Conservation (phyloP, 2,888 invertebrate species). For the Phaonia tiefii region DNA sequence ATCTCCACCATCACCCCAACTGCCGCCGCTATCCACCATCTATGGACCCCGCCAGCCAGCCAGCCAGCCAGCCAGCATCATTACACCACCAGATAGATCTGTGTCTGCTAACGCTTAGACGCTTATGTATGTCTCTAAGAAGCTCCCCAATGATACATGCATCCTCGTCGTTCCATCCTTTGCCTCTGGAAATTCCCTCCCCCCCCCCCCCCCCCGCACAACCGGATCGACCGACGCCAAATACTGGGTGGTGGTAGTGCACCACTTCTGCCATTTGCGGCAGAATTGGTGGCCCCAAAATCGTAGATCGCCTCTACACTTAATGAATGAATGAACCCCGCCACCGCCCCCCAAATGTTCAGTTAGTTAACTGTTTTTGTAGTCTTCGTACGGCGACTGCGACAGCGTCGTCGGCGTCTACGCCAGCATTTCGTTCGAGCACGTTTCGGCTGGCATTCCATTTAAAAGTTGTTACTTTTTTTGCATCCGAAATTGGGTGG, state of each 20-base stretch:
- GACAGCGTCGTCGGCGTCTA: conserved; percentile 49
- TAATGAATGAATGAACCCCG: conserved; percentile 72
- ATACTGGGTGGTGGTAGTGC: conserved; percentile 3
- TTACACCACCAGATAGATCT: too few species aligned
- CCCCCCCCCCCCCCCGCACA: too few species aligned
- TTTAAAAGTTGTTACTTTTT: conserved; percentile 65
- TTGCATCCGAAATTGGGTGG: conserved; percentile 79
- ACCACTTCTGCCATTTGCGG: conserved; percentile 9
- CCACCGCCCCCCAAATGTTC: conserved; percentile 30
- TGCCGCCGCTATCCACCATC: background rate
- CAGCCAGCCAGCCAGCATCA: background rate
- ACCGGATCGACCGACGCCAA: background rate
- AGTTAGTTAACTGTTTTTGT: conserved; percentile 37
- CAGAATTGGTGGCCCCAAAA: background rate
- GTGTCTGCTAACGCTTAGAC: background rate
- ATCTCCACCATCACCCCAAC: conserved; percentile 34
- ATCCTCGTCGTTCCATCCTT: conserved; percentile 2
- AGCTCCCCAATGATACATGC: conserved; percentile 30
- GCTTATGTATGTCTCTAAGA: conserved; percentile 30
- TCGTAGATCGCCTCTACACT: conserved; percentile 69
- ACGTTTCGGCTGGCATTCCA: conserved; percentile 72
- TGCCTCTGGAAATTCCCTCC: background rate
- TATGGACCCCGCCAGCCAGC: conserved; percentile 3
- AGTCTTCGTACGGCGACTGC: conserved; percentile 29
- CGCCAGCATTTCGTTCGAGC: conserved; percentile 46